Conservation (phyloP, 2,113 vertebrate species). For the Propithecus coquereli region DNA sequence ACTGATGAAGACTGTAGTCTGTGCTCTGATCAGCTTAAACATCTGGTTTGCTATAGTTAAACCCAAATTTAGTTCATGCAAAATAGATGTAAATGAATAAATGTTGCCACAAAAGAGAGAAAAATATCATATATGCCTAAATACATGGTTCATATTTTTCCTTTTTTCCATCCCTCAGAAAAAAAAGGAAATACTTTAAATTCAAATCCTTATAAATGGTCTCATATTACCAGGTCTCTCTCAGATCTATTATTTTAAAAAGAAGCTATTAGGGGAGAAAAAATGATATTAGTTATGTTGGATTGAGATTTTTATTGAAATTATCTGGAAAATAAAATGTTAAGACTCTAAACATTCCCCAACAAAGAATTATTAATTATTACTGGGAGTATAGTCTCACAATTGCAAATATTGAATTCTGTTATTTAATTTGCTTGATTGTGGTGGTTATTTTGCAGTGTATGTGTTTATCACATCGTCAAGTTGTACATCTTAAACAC, state of each 20-base stretch:
- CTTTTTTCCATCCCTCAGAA: background rate
- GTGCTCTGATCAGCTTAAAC: conserved; percentile 57
- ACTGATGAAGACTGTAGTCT: conserved; percentile 38
- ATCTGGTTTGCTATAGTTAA: conserved; percentile 70
- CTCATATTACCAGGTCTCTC: background rate
- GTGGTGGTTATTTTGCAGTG: too few species aligned
- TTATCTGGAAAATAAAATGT: background rate
- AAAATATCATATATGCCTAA: background rate
- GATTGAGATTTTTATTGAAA: conserved; percentile 1
- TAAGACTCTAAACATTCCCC: background rate
- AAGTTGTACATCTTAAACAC: background rate
- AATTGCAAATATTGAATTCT: background rate
- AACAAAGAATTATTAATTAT: background rate
- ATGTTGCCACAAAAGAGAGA: conserved; percentile 62
- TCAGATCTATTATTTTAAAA: background rate
- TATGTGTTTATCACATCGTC: background rate
- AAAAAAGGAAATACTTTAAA: background rate
- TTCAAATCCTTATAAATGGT: background rate
- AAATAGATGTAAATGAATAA: conserved; percentile 75
- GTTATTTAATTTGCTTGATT: background rate
- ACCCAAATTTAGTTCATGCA: conserved; percentile 73
- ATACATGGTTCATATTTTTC: background rate
- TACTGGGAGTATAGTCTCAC: background rate
- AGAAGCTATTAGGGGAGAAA: background rate
- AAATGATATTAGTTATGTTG: background rate